phyloP scores from a whole-genome alignment of 2,888 invertebrate genomes.

The Galerucella pusilla region DNA sequence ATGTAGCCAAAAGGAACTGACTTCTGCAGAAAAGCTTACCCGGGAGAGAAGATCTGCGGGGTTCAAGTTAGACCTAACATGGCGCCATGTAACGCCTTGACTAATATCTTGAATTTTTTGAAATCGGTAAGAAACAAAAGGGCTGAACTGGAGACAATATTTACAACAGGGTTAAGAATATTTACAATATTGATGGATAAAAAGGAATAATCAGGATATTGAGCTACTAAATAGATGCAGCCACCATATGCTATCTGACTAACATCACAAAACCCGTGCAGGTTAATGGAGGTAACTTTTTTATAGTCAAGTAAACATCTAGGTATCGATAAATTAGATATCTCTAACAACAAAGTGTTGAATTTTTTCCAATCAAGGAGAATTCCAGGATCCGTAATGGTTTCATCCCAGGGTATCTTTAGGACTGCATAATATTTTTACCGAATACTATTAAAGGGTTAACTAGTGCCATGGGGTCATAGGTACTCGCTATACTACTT shows the following conservation, averaged over 20 bases:
- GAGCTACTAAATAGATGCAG: not conserved
- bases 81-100: not conserved
- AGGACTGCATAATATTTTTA: not conserved
- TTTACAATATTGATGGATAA: not conserved
- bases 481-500: not conserved
- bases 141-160: not conserved
- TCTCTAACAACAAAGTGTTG: no score
- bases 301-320: no score
- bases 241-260: not conserved
- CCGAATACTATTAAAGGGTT: not conserved
- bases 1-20: not conserved
- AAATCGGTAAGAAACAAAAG: not conserved
- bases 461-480: not conserved
- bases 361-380: no score
- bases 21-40: not conserved
- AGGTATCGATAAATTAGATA: no score
- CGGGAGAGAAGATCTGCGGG: slow-evolving; percentile 1
- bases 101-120: not conserved
- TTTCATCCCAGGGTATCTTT: no score
- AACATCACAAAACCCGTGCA: not conserved
- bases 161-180: not conserved
- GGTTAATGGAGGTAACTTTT: no score
- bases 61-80: not conserved
- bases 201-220: no score
- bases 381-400: no score